A percentile compares a stretch with the other conserved stretches of the same genome.
phyloP scores from a whole-genome alignment of 2,888 invertebrate genomes.

The Meteorus cinctellus region DNA sequence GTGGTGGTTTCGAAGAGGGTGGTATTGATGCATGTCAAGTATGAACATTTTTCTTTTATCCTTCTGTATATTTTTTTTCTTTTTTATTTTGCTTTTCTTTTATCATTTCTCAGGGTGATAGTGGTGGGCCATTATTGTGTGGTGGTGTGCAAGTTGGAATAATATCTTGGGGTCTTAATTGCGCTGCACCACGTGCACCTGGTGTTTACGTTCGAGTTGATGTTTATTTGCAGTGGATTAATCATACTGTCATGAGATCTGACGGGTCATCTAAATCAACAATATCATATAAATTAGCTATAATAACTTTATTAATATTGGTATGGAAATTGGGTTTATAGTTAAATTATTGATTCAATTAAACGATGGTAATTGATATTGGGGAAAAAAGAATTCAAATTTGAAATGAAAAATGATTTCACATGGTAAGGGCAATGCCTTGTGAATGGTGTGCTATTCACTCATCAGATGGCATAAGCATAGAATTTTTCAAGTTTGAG shows the following conservation, averaged over 20 bases:
- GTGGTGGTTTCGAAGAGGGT: conserved; percentile 60
- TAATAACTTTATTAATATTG: not conserved
- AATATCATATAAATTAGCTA: not conserved
- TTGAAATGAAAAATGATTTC: not conserved
- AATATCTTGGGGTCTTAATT: conserved; percentile 64
- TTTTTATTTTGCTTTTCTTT: not conserved
- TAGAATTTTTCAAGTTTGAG: not conserved
- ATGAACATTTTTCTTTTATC: conserved; percentile 9
- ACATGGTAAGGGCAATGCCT: not conserved
- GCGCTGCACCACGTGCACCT: conserved; percentile 58
- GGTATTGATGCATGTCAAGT: conserved; percentile 65
- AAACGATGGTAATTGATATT: not conserved
- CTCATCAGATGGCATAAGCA: not conserved
- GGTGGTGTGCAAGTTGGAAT: conserved; percentile 59
- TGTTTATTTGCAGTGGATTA: conserved; percentile 60
- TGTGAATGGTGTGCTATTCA: not conserved
- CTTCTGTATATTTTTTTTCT: not conserved
- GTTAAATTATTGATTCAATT: too few species aligned
- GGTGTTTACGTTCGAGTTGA: conserved; percentile 65
- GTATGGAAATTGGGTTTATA: not conserved
- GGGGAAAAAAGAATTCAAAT: not conserved
- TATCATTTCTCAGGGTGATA: conserved; percentile 60
- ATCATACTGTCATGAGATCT: conserved; percentile 52
- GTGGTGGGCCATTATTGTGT: conserved; percentile 65
- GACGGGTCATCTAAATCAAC: conserved; percentile 29